Conservation (phyloP, 2,888 invertebrate genomes). For the Carabus problematicus region DNA sequence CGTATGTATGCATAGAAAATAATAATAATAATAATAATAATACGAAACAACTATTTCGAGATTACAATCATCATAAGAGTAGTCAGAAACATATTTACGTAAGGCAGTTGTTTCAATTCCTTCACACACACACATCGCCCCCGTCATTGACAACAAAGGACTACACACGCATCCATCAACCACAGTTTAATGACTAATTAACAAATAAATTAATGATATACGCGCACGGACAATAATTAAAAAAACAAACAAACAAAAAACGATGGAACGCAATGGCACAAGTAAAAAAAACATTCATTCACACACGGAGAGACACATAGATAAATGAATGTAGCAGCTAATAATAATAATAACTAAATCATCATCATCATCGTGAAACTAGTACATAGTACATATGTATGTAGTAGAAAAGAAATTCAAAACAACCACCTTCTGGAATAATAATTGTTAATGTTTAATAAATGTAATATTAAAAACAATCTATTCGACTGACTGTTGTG, state of each 20-base stretch:
- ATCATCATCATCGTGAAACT: too few relatives aligned
- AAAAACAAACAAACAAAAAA: not conserved
- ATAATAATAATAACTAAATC: too few relatives aligned
- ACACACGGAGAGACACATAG: not conserved
- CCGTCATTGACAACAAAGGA: slow-evolving; percentile 13
- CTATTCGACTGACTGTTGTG: slow-evolving; percentile 7
- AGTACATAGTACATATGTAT: slow-evolving; percentile 4
- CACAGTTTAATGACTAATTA: slow-evolving; percentile 37
- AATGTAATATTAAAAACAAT: slow-evolving; percentile 27
- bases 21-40: too few relatives aligned
- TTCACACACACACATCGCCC: slow-evolving; percentile 3
- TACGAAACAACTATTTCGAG: slow-evolving; percentile 31
- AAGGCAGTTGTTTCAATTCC: slow-evolving; percentile 37
- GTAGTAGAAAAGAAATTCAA: slow-evolving; percentile 21
- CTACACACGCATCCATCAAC: slow-evolving; percentile 16
- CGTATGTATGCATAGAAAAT: too few relatives aligned
- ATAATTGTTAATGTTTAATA: slow-evolving; percentile 8
- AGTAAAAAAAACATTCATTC: not conserved
- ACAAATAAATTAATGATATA: slow-evolving; percentile 41
- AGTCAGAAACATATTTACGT: slow-evolving; percentile 11
- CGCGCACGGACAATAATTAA: slow-evolving; percentile 25
- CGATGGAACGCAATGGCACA: too few relatives aligned
- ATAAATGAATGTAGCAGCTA: too few relatives aligned
- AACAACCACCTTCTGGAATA: slow-evolving; percentile 39
- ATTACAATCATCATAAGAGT: slow-evolving; percentile 14